phyloP scores from a whole-genome alignment of 2,113 vertebrate genomes.

The Phyllostomus discolor region DNA sequence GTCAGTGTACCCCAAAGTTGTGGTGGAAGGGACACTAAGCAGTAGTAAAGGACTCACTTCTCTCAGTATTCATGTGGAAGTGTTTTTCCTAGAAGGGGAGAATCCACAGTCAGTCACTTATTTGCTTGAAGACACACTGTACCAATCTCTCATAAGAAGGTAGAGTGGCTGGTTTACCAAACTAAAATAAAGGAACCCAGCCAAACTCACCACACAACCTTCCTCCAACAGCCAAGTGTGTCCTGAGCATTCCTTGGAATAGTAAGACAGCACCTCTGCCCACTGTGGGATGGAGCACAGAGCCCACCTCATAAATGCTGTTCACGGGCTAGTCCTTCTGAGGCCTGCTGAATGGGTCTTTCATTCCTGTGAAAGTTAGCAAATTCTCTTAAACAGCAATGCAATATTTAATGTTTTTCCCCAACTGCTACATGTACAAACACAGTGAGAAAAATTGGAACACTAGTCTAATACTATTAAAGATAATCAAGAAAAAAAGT shows the following conservation, averaged over 20 bases:
- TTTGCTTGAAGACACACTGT: not conserved
- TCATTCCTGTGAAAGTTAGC: slow-evolving; percentile 42
- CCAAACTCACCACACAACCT: not conserved
- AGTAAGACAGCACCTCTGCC: not conserved
- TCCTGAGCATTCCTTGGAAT: not conserved
- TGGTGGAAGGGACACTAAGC: not conserved
- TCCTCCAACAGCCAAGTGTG: not conserved
- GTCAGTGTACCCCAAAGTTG: not conserved
- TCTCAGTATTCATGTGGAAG: not conserved
- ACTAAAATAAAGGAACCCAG: slow-evolving; percentile 32
- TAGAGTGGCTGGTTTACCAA: slow-evolving; percentile 55
- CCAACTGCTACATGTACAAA: not conserved
- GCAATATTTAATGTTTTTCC: slow-evolving; percentile 30
- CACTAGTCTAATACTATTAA: slow-evolving; percentile 28
- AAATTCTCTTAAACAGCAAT: slow-evolving; percentile 53
- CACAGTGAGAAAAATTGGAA: slow-evolving; percentile 25
- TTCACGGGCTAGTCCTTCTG: not conserved
- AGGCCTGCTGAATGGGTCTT: slow-evolving; percentile 35
- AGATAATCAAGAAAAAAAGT: slow-evolving; percentile 46
- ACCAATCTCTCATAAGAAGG: slow-evolving; percentile 39
- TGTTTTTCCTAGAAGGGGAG: not conserved
- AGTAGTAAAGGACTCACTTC: not conserved
- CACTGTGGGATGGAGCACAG: not conserved
- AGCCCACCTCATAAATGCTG: slow-evolving; percentile 29
- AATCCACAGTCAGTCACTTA: not conserved